phyloP scores from a whole-genome alignment of 2,113 vertebrate genomes.

The Butastur rufipennis region DNA sequence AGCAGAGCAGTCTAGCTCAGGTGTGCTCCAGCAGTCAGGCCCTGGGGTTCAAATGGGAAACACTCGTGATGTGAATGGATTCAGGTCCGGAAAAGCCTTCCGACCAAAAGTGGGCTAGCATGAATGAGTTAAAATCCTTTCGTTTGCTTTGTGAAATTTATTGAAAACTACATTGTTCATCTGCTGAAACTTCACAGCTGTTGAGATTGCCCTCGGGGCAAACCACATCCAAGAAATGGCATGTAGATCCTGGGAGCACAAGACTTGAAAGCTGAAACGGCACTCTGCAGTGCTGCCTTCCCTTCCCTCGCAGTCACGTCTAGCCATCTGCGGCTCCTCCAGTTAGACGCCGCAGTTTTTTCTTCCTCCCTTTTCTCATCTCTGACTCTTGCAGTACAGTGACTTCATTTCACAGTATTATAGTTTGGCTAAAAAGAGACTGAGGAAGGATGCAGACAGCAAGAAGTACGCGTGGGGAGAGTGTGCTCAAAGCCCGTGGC shows the following conservation, averaged over 20 bases:
- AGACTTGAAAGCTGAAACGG: conserved; percentile 10
- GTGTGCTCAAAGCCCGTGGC: not conserved
- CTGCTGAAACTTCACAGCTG: conserved; percentile 56
- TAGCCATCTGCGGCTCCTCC: not conserved
- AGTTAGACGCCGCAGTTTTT: accelerated
- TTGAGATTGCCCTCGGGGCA: conserved; percentile 28
- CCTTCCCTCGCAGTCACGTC: not conserved
- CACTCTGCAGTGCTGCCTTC: not conserved
- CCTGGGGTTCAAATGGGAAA: not conserved
- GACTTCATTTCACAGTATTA: not conserved
- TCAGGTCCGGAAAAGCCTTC: not conserved
- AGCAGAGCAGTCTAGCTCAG: not conserved
- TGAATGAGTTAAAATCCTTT: conserved; percentile 49
- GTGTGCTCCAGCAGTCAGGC: not conserved
- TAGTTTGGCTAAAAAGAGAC: not conserved
- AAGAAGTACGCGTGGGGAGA: not conserved
- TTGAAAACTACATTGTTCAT: conserved; percentile 48
- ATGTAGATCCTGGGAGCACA: conserved; percentile 31
- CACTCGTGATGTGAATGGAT: not conserved
- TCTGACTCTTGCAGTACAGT: not conserved
- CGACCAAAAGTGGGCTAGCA: not conserved
- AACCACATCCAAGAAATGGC: conserved; percentile 66
- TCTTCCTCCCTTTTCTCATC: not conserved
- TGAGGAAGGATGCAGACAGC: not conserved
- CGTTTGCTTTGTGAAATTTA: not conserved